Evolutionary conservation across 2,797 vertebrate genomes (phyloP), one percentile per base, ranked within the genome.

Genomic region (Ptychadena robeensis): DNA sequence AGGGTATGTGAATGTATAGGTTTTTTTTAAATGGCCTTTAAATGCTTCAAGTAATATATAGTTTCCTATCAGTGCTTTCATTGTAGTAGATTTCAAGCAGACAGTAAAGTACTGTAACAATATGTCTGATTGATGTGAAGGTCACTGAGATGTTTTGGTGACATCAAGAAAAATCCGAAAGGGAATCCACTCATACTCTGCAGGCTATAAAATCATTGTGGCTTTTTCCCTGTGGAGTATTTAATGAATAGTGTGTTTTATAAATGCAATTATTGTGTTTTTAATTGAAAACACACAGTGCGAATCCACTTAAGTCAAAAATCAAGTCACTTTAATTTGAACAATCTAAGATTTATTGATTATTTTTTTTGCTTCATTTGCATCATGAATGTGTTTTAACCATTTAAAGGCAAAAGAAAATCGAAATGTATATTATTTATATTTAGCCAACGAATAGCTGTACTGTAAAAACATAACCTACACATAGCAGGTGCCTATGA

Each of bases 181-280:
- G 72, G 78, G 72, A 85, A 73, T 64, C 82, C 72, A 73, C 83
- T 85, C 73, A 76, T 70, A 77, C 73, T n/a, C 81, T 71, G 82
- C 77, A 75, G 77, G 82, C 77, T 63, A 31, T 32, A 81, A 81
- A 81, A 81, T 80, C 72, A 37, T 82, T 82, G 66, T 37, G 38
- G 38, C 66, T 53, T 30, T 80, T 79, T 80, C 70, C 82, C 82
- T 66, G 83, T 37, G 59, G 78, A 65, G 78, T 34, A 57, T 75
- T 80, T 76, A 85, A 76, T 76, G 66, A 85, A 85, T 80, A 76
- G 78, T 65, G 61, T 80, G 66, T 80, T 81, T 80, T 81, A 68
- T 64, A 85, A 81, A 80, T 80, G 83, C 78, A 85, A 76, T 80
- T 69, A 79, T 75, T 85, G 73, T 76, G 73, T 82, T 77, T 77